Evolutionary conservation across 2,797 vertebrate genomes (phyloP).

Genomic region (Avahi laniger): DNA sequence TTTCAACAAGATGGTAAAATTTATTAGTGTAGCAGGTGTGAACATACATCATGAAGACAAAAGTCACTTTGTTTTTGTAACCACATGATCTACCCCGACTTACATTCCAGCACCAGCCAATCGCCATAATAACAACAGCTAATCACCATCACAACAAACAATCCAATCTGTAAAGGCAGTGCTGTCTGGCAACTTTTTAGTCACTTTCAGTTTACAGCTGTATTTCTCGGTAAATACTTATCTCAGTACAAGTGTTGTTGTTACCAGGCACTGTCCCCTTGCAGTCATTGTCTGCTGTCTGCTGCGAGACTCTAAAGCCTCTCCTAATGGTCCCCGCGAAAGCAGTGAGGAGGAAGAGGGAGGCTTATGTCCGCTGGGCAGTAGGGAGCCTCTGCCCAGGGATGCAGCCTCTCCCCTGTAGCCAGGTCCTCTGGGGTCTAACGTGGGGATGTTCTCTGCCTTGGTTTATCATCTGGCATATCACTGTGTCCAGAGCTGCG

Average conservation of each 20-base stretch:
- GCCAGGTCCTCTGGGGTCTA: not conserved
- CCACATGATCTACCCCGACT: not conserved
- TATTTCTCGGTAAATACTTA: not conserved
- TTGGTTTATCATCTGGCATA: not conserved
- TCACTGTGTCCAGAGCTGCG: not conserved
- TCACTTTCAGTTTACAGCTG: not conserved
- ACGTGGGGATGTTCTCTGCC: accelerated
- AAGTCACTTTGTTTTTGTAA: not conserved
- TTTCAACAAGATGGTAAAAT: not conserved
- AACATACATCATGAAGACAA: not conserved
- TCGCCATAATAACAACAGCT: not conserved
- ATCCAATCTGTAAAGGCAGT: not conserved
- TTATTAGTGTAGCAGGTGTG: not conserved
- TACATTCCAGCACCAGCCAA: not conserved
- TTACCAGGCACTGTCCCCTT: not conserved
- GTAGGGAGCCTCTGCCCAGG: not conserved
- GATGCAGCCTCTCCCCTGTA: not conserved
- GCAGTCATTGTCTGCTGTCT: not conserved
- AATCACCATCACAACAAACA: not conserved
- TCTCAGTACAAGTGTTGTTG: not conserved
- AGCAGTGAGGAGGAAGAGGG: not conserved
- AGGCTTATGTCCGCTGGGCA: not conserved
- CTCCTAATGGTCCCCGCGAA: accelerated
- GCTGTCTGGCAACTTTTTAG: not conserved
- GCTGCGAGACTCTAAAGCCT: not conserved